Evolutionary conservation across 2,888 invertebrate species (phyloP).

Genomic region (Anoplius nigerrimus): DNA sequence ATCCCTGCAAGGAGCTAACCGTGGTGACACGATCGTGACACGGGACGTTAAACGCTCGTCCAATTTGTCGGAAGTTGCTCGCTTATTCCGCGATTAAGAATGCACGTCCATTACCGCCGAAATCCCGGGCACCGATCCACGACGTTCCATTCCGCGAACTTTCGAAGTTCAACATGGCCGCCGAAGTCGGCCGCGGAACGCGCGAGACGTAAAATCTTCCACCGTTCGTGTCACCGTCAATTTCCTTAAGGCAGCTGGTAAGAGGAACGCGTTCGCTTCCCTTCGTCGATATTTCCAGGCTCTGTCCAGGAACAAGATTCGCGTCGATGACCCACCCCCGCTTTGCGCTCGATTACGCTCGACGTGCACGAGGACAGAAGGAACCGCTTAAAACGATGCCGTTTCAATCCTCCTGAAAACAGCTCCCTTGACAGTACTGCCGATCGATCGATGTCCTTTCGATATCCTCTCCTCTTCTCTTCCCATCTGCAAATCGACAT

Average conservation of each 20-base stretch:
- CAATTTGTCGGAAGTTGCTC: neutral
- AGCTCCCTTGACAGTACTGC: neutral
- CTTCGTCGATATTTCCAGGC: neutral
- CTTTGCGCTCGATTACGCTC: neutral
- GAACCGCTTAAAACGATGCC: neutral
- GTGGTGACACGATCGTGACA: neutral
- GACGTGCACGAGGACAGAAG: neutral
- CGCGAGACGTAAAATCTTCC: too few relatives aligned
- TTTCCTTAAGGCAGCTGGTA: too few relatives aligned
- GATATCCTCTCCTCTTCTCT: too few relatives aligned
- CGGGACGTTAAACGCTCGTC: neutral
- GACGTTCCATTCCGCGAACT: too few relatives aligned
- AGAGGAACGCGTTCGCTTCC: too few relatives aligned
- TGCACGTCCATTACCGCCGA: too few relatives aligned
- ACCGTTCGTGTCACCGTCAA: too few relatives aligned
- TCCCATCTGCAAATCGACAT: too few relatives aligned
- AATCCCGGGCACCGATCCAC: too few relatives aligned
- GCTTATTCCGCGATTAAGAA: neutral
- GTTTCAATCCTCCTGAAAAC: slow-evolving; percentile 1
- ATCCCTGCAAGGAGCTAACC: neutral
- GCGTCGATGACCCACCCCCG: neutral
- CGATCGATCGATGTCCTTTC: too few relatives aligned
- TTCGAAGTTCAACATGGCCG: too few relatives aligned
- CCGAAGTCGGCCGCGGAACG: too few relatives aligned
- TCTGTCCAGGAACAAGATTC: neutral